phyloP scores from a whole-genome alignment of 2,113 vertebrate species.

The Cavia aperea region DNA sequence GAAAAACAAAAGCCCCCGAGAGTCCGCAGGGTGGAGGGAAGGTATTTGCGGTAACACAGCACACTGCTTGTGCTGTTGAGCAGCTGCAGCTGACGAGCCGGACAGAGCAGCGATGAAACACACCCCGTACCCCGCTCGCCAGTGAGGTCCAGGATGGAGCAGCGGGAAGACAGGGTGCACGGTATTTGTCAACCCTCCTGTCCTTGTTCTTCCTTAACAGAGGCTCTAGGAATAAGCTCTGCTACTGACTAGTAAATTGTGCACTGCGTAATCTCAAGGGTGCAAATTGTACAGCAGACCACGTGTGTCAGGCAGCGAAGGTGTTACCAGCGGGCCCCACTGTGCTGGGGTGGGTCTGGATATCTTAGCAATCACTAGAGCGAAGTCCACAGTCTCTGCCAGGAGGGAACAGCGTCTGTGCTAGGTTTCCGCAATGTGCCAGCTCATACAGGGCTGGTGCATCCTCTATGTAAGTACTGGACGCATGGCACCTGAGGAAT shows the following conservation, averaged over 20 bases:
- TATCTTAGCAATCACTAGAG: background rate
- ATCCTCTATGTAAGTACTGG: background rate
- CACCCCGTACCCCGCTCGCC: background rate
- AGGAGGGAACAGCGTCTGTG: background rate
- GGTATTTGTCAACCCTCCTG: background rate
- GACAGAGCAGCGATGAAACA: fast-evolving
- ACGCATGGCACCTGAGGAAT: too few species aligned
- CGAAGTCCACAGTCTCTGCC: background rate
- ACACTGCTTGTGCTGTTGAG: fast-evolving
- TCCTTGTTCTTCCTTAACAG: background rate
- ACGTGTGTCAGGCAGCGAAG: background rate
- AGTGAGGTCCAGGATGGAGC: background rate
- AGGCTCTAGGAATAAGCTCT: background rate
- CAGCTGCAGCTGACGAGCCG: fast-evolving
- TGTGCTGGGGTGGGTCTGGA: background rate
- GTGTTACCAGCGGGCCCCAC: fast-evolving
- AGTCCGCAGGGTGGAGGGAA: background rate
- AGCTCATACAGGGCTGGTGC: background rate
- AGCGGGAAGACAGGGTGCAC: background rate
- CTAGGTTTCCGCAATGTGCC: background rate
- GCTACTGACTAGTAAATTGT: background rate
- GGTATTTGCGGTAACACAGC: fast-evolving
- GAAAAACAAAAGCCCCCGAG: background rate
- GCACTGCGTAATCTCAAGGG: background rate
- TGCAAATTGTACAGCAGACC: background rate